A percentile compares a stretch with the other conserved stretches of the same genome.
phyloP scores from a whole-genome alignment of 2,113 vertebrate genomes.

The Melanocharis versteri region DNA sequence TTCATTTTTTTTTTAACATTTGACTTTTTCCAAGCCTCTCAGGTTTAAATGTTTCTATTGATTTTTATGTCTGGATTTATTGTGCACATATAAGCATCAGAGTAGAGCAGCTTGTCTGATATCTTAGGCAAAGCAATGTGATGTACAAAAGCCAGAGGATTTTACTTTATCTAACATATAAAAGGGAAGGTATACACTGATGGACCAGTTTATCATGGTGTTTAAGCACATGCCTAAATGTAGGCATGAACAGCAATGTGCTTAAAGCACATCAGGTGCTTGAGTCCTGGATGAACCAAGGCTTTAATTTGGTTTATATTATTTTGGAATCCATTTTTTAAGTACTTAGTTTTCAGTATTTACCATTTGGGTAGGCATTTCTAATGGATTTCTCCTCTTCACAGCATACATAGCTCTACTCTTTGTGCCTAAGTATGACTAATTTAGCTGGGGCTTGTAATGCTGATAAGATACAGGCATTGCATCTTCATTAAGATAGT shows the following conservation, averaged over 20 bases:
- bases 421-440: conserved; percentile 15
- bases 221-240: background rate
- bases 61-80: conserved; percentile 72
- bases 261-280: background rate
- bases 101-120: conserved; percentile 38
- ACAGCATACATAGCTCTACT: background rate
- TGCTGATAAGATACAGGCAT: conserved; percentile 12
- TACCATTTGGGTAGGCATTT: conserved; percentile 9
- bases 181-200: background rate
- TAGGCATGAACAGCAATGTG: background rate
- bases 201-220: background rate
- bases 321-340: background rate
- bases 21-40: conserved; percentile 61
- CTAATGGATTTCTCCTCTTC: conserved; percentile 25
- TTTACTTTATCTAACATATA: background rate
- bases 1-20: conserved; percentile 50
- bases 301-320: background rate
- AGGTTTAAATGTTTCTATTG: conserved; percentile 73
- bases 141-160: background rate
- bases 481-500: conserved; percentile 35
- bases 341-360: background rate
- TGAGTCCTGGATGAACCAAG: background rate
- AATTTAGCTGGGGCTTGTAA: conserved; percentile 24
- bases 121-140: conserved; percentile 52
- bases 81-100: conserved; percentile 47